These are phyloP conservation scores for Amphibalanus amphitrite DNA, from an alignment of 1,140 invertebrate species.

Conservation along the genomic window DNA sequence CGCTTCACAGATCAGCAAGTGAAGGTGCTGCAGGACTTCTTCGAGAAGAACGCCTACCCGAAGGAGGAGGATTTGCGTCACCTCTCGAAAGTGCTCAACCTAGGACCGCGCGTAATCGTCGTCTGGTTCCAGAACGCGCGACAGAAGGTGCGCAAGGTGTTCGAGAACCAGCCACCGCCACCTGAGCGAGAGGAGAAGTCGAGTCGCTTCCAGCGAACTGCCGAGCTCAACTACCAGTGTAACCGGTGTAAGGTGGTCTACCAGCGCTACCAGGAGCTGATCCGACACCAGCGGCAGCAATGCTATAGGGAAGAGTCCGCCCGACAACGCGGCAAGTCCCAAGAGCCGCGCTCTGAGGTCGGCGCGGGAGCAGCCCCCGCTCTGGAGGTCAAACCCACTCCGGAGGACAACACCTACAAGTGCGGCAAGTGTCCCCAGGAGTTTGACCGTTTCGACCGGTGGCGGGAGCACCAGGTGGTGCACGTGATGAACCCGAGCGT, in stretches of 20 bases:
- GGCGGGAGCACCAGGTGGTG: constrained; percentile 82
- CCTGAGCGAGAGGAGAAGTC: constrained; percentile 39
- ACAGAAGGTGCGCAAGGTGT: constrained; percentile 88
- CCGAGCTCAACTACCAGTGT: constrained; percentile 92
- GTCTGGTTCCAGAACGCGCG: constrained; percentile 97
- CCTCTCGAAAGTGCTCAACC: constrained; percentile 76
- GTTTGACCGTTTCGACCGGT: constrained; percentile 70
- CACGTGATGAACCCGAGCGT: constrained; percentile 87
- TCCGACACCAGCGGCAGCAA: constrained; percentile 93
- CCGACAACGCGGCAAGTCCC: constrained; percentile 70
- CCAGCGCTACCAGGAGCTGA: constrained; percentile 93
- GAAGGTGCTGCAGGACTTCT: constrained; percentile 97
- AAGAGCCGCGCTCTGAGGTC: constrained; percentile 72
- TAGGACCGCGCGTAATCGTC: constrained; percentile 86
- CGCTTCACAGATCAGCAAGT: constrained; percentile 97
- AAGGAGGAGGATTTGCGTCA: constrained; percentile 98
- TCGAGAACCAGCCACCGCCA: constrained; percentile 85
- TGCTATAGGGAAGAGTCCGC: constrained; percentile 94
- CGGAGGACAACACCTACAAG: constrained; percentile 36
- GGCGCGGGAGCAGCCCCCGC: constrained; percentile 62
- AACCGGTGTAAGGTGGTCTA: constrained; percentile 94
- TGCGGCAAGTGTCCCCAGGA: constrained; percentile 87
- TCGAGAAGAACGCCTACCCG: constrained; percentile 98
- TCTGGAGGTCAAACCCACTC: constrained; percentile 8
- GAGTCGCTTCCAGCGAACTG: constrained; percentile 75